Evolutionary conservation across 2,888 invertebrate genomes (phyloP).

Genomic region (Pristionchus exspectatus): DNA sequence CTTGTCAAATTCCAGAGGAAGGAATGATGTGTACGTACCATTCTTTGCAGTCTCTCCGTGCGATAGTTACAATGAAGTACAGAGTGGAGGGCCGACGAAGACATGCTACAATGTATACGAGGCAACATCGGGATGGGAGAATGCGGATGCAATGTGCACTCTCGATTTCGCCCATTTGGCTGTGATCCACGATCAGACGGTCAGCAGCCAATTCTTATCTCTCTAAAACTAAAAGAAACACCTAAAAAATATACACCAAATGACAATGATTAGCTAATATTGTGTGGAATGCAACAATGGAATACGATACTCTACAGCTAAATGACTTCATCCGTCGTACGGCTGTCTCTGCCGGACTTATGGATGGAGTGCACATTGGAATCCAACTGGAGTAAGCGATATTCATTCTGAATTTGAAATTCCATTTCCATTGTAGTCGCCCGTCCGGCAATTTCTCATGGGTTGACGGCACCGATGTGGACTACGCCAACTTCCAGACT

Average conservation of each 20-base stretch:
- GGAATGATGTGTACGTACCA: background rate
- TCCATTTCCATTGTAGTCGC: background rate
- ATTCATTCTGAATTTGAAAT: background rate
- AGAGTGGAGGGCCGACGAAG: background rate
- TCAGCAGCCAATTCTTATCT: background rate
- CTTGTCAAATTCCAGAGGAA: background rate
- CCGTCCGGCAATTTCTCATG: background rate
- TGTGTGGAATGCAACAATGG: no score
- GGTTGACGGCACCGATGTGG: background rate
- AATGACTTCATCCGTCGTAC: constrained; percentile 32
- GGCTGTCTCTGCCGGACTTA: background rate
- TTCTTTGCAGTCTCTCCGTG: constrained; percentile 9
- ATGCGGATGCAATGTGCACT: background rate
- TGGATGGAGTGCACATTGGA: constrained; percentile 23
- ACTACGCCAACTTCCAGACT: background rate
- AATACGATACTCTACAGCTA: no score
- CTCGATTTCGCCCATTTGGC: background rate
- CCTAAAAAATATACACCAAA: background rate
- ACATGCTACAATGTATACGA: background rate
- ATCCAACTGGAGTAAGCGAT: background rate
- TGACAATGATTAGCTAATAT: background rate
- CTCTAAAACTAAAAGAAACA: background rate
- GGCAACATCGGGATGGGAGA: background rate
- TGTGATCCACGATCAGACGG: background rate
- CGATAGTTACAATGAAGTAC: background rate